These are phyloP conservation scores for Bombus breviceps DNA, from an alignment of 1,140 invertebrate genomes.

Conservation along the genomic window DNA sequence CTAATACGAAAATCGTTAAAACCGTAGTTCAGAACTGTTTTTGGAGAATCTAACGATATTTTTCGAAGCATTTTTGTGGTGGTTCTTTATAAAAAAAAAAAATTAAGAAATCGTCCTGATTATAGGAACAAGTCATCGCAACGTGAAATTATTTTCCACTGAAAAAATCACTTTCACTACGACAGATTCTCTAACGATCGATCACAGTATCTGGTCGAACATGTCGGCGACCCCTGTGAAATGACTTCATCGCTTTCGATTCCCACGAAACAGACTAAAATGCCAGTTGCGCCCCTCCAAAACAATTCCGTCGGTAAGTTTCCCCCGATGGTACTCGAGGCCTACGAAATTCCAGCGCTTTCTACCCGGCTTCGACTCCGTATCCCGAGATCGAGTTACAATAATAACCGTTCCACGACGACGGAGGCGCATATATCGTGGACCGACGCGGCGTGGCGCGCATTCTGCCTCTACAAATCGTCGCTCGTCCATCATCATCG, in stretches of 20 bases:
- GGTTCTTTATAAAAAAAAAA: not conserved
- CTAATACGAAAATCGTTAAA: no score
- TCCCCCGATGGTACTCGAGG: not conserved
- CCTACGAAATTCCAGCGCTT: slow-evolving; percentile 28
- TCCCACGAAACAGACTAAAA: slow-evolving; percentile 17
- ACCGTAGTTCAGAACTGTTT: no score
- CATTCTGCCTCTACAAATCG: slow-evolving; percentile 62
- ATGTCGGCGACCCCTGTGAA: not conserved
- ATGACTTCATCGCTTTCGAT: slow-evolving; percentile 39
- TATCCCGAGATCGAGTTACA: slow-evolving; percentile 22
- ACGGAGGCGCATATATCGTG: slow-evolving; percentile 31
- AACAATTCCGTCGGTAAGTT: not conserved
- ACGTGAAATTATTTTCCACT: not conserved
- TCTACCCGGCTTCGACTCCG: not conserved
- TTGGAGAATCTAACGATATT: no score
- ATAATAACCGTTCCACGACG: slow-evolving; percentile 25
- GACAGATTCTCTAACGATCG: not conserved
- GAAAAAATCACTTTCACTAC: not conserved
- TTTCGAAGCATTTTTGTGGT: no score
- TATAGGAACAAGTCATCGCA: not conserved
- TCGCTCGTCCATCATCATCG: slow-evolving; percentile 65
- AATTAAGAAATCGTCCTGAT: not conserved
- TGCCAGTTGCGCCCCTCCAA: not conserved
- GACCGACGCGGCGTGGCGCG: not conserved
- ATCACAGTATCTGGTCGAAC: not conserved